Evolutionary conservation across 2,113 vertebrate species (phyloP).

Genomic region (Python bivittatus): DNA sequence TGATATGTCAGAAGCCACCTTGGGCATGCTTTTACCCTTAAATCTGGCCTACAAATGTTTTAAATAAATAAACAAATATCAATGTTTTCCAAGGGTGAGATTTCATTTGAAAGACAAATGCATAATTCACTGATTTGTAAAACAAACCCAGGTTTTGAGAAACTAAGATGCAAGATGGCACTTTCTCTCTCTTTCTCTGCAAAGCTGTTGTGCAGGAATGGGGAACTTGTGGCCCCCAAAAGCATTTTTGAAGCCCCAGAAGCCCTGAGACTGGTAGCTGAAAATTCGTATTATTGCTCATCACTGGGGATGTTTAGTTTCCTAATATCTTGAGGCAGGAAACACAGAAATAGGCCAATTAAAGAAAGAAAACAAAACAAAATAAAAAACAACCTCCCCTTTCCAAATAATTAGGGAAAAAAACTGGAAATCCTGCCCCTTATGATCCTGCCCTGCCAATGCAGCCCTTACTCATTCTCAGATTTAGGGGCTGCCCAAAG

Average conservation of each 20-base stretch:
- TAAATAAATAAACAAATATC: neutral
- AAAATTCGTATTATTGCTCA: neutral
- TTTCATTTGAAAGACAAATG: neutral
- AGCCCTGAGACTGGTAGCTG: neutral
- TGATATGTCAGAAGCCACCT: neutral
- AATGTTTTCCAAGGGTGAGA: neutral
- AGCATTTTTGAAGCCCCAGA: neutral
- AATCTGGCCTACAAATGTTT: neutral
- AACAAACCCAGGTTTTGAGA: neutral
- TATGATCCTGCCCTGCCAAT: neutral
- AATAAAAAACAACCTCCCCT: neutral
- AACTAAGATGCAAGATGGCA: neutral
- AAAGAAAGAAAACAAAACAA: neutral
- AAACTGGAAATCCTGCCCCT: neutral
- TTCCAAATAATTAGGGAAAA: neutral
- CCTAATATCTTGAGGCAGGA: neutral
- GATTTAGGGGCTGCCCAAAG: neutral
- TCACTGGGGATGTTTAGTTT: neutral
- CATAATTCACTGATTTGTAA: neutral
- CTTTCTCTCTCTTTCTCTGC: neutral
- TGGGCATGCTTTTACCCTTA: neutral
- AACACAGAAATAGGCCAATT: neutral
- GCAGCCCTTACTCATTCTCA: neutral
- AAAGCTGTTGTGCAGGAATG: neutral
- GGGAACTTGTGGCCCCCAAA: neutral